A percentile compares a stretch with the other conserved stretches of the same genome.
Conservation (phyloP, 2,797 vertebrate species). For the Falco novaeseelandiae region DNA sequence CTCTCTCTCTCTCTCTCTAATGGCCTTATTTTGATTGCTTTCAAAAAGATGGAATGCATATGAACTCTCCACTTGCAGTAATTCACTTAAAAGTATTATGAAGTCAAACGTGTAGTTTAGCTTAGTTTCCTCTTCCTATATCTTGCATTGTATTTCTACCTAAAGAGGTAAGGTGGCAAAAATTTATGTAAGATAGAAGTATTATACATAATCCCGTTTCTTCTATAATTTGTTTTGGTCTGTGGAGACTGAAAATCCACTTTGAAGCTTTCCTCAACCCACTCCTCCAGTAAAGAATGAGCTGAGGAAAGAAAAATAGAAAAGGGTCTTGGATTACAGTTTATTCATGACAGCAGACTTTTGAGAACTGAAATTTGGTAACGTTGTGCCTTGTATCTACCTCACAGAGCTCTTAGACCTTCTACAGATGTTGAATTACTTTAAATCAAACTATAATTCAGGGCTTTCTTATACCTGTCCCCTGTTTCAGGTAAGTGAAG, state of each 20-base stretch:
- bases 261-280: not conserved
- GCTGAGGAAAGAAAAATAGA: not conserved
- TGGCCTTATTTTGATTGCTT: not conserved
- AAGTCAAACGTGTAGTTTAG: not conserved
- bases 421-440: not conserved
- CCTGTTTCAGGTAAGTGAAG: not conserved
- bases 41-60: not conserved
- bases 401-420: not conserved
- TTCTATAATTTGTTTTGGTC: not conserved
- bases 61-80: not conserved
- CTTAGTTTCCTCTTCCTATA: not conserved
- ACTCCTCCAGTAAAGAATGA: not conserved
- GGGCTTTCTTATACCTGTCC: not conserved
- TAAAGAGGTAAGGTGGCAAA: not conserved
- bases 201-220: not conserved
- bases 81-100: not conserved
- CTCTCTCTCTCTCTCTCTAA: too few species aligned
- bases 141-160: not conserved
- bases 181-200: not conserved
- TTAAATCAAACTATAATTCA: not conserved
- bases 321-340: not conserved
- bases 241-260: not conserved
- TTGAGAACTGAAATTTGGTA: not conserved
- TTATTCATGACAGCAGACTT: not conserved
- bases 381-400: not conserved